Percentiles rank a stretch among this genome's conserved stretches.
These are phyloP conservation scores for Melanogrammus aeglefinus DNA, from an alignment of 2,797 vertebrate genomes.

Conservation along the genomic window DNA sequence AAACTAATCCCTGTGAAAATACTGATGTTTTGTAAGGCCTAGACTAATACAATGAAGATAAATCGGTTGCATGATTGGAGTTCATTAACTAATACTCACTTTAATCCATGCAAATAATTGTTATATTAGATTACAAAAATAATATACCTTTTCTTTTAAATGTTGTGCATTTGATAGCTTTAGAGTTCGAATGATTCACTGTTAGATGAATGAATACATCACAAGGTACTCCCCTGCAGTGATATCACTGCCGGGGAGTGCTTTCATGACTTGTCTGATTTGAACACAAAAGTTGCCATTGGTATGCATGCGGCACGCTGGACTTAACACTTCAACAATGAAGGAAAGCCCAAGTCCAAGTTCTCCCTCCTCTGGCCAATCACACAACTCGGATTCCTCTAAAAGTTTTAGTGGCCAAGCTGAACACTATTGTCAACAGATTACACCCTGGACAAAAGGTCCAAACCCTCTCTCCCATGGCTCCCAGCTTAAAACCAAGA, in stretches of 20 bases:
- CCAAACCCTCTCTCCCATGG: constrained; percentile 38
- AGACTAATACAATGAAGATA: not conserved
- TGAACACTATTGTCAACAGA: constrained; percentile 44
- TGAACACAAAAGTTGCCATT: constrained; percentile 42
- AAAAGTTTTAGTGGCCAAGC: constrained; percentile 43
- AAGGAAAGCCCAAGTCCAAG: constrained; percentile 30
- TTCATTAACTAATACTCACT: not conserved
- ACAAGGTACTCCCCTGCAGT: not conserved
- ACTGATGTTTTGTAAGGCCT: not conserved
- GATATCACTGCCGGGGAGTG: constrained; percentile 15
- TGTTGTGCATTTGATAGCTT: not conserved
- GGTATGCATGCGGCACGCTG: constrained; percentile 52
- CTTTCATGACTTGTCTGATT: constrained; percentile 43
- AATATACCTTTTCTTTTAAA: not conserved
- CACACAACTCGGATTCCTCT: constrained; percentile 56
- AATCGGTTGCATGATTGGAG: not conserved
- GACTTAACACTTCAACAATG: constrained; percentile 51
- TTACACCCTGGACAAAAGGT: constrained; percentile 51
- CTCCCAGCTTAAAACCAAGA: constrained; percentile 41
- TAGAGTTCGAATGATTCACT: constrained; percentile 9
- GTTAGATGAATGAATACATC: not conserved
- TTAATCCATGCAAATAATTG: not conserved
- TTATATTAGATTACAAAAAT: not conserved
- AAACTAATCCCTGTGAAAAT: not conserved
- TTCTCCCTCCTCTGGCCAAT: constrained; percentile 31